Base-by-base conservation (phyloP, 2,113 vertebrate species). In the Anolis carolinensis region DNA sequence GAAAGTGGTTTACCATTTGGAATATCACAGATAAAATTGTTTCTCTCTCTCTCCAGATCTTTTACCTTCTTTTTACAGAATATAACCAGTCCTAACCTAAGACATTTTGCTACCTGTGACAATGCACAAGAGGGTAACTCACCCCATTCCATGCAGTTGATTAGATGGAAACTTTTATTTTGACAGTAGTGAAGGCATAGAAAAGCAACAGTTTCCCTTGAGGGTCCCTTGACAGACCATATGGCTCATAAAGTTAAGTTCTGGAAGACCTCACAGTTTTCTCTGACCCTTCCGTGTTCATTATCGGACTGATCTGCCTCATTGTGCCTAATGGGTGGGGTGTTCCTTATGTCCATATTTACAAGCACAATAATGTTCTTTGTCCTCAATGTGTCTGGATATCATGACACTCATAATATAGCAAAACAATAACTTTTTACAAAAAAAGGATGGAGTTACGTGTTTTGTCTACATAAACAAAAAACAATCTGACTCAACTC, bases 1-100 rank as follows among this genome's bases (percentile, higher is more conserved):
- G 55, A 90, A 82, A 90, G 23, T 81, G 63, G 0, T 44, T 87
- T 82, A 8, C 1, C 18, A 85, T 13, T 86, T 84, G 83, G n/a
- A 90, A 86, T 48, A n/a, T 75, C 39, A n/a, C 1, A 65, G 78
- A 30, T 21, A 7, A 71, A 6, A 67, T 74, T 83, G 39, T 80
- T 0, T 68, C n/a, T 78, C 27, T 18, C 1, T 86, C 80, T 9
- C n/a, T 30, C 55, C 55, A 59, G 16, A 11, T 59, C 18, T 55
- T 20, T 59, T 59, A 67, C 25, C 8, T 67, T 18, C 25, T 67
- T 20, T 8, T 25, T 27, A 27, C 14, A 67, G 21, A 59, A 23
- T 67, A 27, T 67, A 67, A 67, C 25, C 18, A 18, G 63, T 23
- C 5, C 63, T 59, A 67, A 18, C 23, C 5, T 23, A 67, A 67